Percentiles rank a stretch among this genome's conserved stretches.
Conservation (phyloP, 2,888 invertebrate species). For the Eristalis arbustorum region DNA sequence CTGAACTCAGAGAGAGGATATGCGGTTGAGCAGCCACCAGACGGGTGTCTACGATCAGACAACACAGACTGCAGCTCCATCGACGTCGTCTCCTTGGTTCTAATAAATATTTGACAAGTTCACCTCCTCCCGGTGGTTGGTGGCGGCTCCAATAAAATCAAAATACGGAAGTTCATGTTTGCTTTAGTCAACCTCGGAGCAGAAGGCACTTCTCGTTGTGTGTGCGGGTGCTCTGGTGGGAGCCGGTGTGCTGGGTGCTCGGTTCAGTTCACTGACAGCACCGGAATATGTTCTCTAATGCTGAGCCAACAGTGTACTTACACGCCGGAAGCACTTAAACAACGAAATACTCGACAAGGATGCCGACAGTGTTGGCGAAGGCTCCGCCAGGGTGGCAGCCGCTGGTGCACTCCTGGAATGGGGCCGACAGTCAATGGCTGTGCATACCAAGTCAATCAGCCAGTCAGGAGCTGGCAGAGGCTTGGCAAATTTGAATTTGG, state of each 20-base stretch:
- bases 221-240: not conserved
- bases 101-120: conserved; percentile 68
- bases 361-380: conserved; percentile 19
- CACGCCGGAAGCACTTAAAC: conserved; percentile 68
- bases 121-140: conserved; percentile 25
- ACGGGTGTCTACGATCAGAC: conserved; percentile 51
- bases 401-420: conserved; percentile 15
- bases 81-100: conserved; percentile 35
- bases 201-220: conserved; percentile 26
- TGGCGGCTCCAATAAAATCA: conserved; percentile 62
- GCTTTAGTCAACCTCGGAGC: conserved; percentile 62
- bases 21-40: conserved; percentile 45
- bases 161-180: conserved; percentile 69
- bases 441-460: conserved; percentile 25
- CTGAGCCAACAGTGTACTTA: conserved; percentile 67
- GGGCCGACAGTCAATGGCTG: conserved; percentile 22
- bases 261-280: conserved; percentile 56
- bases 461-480: conserved; percentile 28
- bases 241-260: not conserved
- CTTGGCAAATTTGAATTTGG: conserved; percentile 63
- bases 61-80: conserved; percentile 34
- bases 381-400: not conserved
- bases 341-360: conserved; percentile 62
- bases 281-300: conserved; percentile 61
- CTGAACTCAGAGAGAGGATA: conserved; percentile 5